Base-by-base conservation (phyloP, 2,888 invertebrate species). In the Ormyrus thymus region DNA sequence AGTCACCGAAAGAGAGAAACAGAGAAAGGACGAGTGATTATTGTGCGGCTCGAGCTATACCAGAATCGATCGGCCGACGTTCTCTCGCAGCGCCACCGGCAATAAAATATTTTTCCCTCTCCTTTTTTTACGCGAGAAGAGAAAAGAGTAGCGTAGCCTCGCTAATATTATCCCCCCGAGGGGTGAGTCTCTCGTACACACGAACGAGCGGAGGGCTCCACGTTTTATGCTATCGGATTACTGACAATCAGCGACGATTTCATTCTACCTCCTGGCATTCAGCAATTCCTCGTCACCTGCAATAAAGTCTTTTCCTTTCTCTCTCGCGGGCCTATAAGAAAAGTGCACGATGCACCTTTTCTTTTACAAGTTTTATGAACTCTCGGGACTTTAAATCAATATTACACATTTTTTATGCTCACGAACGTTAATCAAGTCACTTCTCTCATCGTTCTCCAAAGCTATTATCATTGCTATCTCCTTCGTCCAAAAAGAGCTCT, bases 201-300 rank as follows among this genome's bases (percentile, higher is more conserved):
- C 29, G 29, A 29, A 74, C 78, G 70, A 76, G 66, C 82, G 81
- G 83, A 84, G 82, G 83, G 84, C 86, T 85, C 29, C 84, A 84
- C 84, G 85, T 84, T 84, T 79, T 68, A 51, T 46, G 59, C 48
- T 79, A 79, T 72, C 72, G 80, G 73, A 77, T 80, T 74, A 77
- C 73, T 55, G 50, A 65, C 80, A 74, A 80, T 80, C 80, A 77
- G 53, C 77, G 77, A 70, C 80, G 70, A 74, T 77, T 77, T 77
- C 77, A 74, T 80, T 70, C 65, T 65, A 70, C 48, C 69, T 15
- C 29, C 43, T 15, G 43, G 75, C 61, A 51, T 53, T 66, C 66
- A 8, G 29, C 58, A 45, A 75, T 71, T 62, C 71, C 64, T 72
- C 74, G 70, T 69, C 80, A 77, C 70, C 80, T 69, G 64, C 43